Evolutionary conservation across 2,113 vertebrate genomes (phyloP), one percentile per base, ranked within the genome.

Genomic region (Vidua macroura): DNA sequence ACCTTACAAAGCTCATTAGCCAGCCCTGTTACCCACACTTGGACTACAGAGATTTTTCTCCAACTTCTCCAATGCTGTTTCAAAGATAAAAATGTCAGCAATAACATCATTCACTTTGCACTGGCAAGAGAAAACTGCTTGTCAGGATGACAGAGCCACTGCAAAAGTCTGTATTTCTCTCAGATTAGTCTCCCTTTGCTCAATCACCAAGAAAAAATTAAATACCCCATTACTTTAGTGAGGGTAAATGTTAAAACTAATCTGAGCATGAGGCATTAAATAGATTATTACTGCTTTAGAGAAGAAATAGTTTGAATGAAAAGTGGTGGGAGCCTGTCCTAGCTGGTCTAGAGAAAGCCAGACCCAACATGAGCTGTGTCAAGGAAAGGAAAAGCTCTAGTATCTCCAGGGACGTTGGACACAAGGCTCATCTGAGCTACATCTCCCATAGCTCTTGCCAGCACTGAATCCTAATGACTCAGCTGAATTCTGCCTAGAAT

Each of bases 321-420:
- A 44, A 85, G 13, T 28, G 5, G 6, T 63, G 19, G 23, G 28
- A 75, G 14, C 35, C 39, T 78, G 15, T 58, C 41, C 41, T 69
- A 25, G 30, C 22, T 44, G 20, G 14, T 59, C 30, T 88, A 59
- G n/a, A 92, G 30, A 46, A 85, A 86, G 18, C 10, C 88, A 88
- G 31, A 28, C 35, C 27, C 2, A 4, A 52, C 24, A 83, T 0
- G 0, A 80, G 17, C 24, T 25, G 11, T 46, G 33, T 10, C 5
- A 7, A 39, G 30, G 33, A 21, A 81, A 69, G 9, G 11, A 92
- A 67, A 78, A 66, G 2, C 25, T 73, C 7, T 11, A 30, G 3
- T 33, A 68, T 56, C 22, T 56, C 35, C 64, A 59, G 14, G 44
- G 12, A 37, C 2, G 1, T 5, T 53, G 51, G 39, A 80, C 18